Percentiles rank a stretch among this genome's conserved stretches.
Conservation (phyloP, 2,888 invertebrate genomes). For the Dendrolimus houi region DNA sequence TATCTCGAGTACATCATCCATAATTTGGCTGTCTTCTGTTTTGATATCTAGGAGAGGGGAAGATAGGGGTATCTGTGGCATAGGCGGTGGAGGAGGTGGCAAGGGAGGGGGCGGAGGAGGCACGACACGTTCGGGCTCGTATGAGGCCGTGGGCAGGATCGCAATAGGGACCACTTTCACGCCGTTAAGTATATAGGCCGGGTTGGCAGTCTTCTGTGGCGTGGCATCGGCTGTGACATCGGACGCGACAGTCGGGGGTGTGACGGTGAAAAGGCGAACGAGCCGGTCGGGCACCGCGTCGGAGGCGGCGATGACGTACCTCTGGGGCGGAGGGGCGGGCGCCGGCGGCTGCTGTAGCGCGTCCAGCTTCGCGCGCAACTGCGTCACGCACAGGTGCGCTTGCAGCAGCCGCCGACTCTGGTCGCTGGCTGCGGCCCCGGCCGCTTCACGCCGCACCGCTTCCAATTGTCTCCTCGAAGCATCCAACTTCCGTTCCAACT, state of each 20-base stretch:
- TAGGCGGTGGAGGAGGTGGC: conserved; percentile 41
- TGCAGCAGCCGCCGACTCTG: conserved; percentile 75
- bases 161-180: conserved; percentile 71
- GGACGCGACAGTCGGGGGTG: conserved; percentile 56
- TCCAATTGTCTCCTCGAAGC: conserved; percentile 86
- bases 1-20: conserved; percentile 95
- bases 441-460: conserved; percentile 78
- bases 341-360: conserved; percentile 71
- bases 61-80: conserved; percentile 27
- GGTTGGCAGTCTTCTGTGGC: conserved; percentile 42
- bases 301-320: conserved; percentile 56
- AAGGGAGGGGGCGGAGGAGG: conserved; percentile 50
- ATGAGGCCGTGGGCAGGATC: conserved; percentile 60
- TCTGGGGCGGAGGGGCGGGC: conserved; percentile 36
- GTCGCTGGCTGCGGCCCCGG: conserved; percentile 64
- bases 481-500: conserved; percentile 87
- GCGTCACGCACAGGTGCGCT: conserved; percentile 74
- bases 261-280: conserved; percentile 50
- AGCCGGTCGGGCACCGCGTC: conserved; percentile 61
- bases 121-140: conserved; percentile 48
- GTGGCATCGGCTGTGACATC: conserved; percentile 26
- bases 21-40: conserved; percentile 81
- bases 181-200: conserved; percentile 80
- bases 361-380: conserved; percentile 79
- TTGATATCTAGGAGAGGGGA: conserved; percentile 32